A percentile compares a stretch with the other conserved stretches of the same genome.
These are phyloP conservation scores for Muschampia plurimacula DNA, from an alignment of 2,888 invertebrate genomes.

Conservation along the genomic window DNA sequence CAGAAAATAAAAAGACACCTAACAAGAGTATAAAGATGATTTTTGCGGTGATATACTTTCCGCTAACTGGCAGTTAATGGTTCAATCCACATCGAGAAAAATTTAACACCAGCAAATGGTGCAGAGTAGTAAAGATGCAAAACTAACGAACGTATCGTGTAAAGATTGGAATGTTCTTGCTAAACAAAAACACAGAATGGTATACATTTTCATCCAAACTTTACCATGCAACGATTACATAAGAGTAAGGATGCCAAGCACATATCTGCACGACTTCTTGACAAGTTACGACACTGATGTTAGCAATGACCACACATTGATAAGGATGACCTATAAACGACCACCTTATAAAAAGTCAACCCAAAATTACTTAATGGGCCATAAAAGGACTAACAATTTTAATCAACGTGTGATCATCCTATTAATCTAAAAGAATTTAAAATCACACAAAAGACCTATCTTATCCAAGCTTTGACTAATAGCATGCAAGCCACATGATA, in stretches of 20 bases:
- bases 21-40: too few relatives aligned
- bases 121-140: too few relatives aligned
- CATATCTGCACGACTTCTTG: slow-evolving; percentile 5
- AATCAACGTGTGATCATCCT: not conserved
- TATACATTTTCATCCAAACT: not conserved
- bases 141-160: too few relatives aligned
- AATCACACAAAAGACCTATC: not conserved
- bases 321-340: slow-evolving; percentile 17
- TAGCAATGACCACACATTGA: slow-evolving; percentile 15
- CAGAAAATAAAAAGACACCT: too few relatives aligned
- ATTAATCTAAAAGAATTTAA: not conserved
- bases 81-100: too few relatives aligned
- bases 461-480: too few relatives aligned
- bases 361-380: not conserved
- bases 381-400: not conserved
- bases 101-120: too few relatives aligned
- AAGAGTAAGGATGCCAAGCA: slow-evolving; percentile 16
- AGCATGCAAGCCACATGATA: too few relatives aligned
- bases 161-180: too few relatives aligned
- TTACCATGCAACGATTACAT: slow-evolving; percentile 7
- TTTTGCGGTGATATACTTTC: too few relatives aligned
- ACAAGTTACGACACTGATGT: slow-evolving; percentile 25
- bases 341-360: not conserved
- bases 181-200: too few relatives aligned
- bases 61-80: too few relatives aligned